phyloP scores from a whole-genome alignment of 1,140 invertebrate genomes.

The Brachionus rubens region DNA sequence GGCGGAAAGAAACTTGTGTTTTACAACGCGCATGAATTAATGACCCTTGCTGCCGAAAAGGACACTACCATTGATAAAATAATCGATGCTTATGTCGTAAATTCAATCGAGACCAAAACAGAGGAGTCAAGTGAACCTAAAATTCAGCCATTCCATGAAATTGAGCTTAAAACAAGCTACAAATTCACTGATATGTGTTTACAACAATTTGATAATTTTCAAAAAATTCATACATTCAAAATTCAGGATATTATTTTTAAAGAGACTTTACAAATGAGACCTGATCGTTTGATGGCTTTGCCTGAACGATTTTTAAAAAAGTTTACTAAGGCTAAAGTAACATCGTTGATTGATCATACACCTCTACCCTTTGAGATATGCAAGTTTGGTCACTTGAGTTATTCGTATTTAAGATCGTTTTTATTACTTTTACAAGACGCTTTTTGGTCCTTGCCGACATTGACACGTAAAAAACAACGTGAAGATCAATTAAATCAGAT shows the following conservation, averaged over 20 bases:
- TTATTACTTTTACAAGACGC: slow-evolving; percentile 64
- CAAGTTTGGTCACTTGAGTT: slow-evolving; percentile 85
- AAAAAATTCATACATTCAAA: slow-evolving; percentile 98
- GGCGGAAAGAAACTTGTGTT: slow-evolving; percentile 23
- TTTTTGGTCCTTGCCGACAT: slow-evolving; percentile 74
- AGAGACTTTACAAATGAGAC: slow-evolving; percentile 88
- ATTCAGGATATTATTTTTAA: slow-evolving; percentile 97
- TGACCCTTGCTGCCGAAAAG: slow-evolving; percentile 13
- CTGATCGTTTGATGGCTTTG: slow-evolving; percentile 77
- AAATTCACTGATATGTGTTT: slow-evolving; percentile 72
- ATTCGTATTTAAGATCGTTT: slow-evolving; percentile 85
- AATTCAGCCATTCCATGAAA: slow-evolving; percentile 60
- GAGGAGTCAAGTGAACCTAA: neutral
- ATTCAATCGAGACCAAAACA: neutral
- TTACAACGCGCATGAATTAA: slow-evolving; percentile 31
- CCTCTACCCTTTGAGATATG: slow-evolving; percentile 81
- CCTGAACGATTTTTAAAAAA: slow-evolving; percentile 47
- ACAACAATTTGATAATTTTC: slow-evolving; percentile 95
- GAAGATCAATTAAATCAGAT: slow-evolving; percentile 50
- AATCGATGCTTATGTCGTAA: slow-evolving; percentile 8
- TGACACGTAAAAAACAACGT: slow-evolving; percentile 53
- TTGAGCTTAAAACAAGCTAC: slow-evolving; percentile 86
- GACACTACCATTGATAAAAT: slow-evolving; percentile 22
- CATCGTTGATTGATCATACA: slow-evolving; percentile 49
- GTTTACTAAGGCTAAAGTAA: slow-evolving; percentile 47